Evolutionary conservation across 2,797 vertebrate genomes (phyloP), one percentile per base, ranked within the genome.

Genomic region (Hemitrygon akajei): DNA sequence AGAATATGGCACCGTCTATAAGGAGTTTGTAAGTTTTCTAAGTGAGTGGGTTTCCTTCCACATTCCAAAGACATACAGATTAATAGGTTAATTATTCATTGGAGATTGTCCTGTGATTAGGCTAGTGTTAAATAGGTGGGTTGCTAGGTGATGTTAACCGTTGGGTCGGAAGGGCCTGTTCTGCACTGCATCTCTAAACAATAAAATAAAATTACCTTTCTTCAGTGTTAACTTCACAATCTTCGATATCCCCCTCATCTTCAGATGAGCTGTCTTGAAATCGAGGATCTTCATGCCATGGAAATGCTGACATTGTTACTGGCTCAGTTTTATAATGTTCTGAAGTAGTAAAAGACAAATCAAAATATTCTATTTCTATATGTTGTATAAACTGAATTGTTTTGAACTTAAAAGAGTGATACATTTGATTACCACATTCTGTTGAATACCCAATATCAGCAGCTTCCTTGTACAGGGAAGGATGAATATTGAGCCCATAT

Each of bases 241-340:
- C 95, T 37, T 94, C 94, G 0, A n/a, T 56, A 92, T 97, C 97
- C 0, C 97, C 97, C 0, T 97, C 97, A n/a, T 97, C 97, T 91
- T 98, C 98, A 2, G 98, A 98, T 96, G 98, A 99, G 96, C 98
- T 98, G 95, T 99, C 98, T 81, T 97, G 97, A 95, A 98, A 98
- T 95, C 95, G 96, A 69, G 96, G 96, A 94, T 98, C 97, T 94
- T 96, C 97, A 94, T 98, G 97, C 98, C 98, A 98, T 0, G 96
- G 94, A 86, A 96, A 95, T 96, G 97, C 97, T 2, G 96, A 94
- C 0, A 95, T 95, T 94, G 96, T 97, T 94, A 98, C 96, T 76
- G 93, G 94, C 96, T 97, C 97, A 47, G 95, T 84, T 94, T 95
- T 94, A 34, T 99, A 99, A 40, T 97, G 96, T 0, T 96, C 97